Conservation (phyloP, 1,140 invertebrate genomes). For the Atta colombica region DNA sequence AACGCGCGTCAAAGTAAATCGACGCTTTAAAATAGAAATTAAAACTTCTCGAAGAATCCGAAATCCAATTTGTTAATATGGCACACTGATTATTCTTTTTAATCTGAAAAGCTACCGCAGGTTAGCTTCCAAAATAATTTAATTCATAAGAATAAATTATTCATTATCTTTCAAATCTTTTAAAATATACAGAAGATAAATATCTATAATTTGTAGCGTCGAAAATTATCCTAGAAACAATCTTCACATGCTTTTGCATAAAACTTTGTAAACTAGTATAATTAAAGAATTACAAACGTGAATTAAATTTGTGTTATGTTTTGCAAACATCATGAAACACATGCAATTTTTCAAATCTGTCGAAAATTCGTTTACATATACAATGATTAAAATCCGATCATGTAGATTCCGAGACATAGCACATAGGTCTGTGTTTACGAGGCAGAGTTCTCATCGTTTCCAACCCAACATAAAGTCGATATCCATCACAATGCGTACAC, state of each 20-base stretch:
- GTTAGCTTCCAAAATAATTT: neutral
- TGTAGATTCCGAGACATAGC: neutral
- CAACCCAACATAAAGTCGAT: constrained; percentile 72
- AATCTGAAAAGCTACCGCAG: neutral
- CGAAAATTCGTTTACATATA: neutral
- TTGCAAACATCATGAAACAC: neutral
- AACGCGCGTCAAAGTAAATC: constrained; percentile 31
- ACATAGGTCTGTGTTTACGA: neutral
- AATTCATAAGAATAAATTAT: neutral
- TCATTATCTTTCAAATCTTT: neutral
- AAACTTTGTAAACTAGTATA: no score
- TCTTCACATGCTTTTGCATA: no score
- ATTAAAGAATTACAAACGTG: neutral
- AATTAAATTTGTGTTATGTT: neutral
- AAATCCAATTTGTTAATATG: constrained; percentile 4
- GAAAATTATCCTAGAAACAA: no score
- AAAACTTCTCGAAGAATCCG: neutral
- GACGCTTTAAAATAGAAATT: constrained; percentile 32
- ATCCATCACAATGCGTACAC: constrained; percentile 65
- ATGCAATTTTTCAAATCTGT: neutral
- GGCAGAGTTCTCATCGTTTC: constrained; percentile 57
- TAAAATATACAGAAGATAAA: neutral
- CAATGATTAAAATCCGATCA: neutral
- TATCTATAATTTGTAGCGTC: no score
- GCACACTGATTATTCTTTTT: neutral